Conservation (phyloP, 2,113 vertebrate species). For the Lethenteron reissneri region DNA sequence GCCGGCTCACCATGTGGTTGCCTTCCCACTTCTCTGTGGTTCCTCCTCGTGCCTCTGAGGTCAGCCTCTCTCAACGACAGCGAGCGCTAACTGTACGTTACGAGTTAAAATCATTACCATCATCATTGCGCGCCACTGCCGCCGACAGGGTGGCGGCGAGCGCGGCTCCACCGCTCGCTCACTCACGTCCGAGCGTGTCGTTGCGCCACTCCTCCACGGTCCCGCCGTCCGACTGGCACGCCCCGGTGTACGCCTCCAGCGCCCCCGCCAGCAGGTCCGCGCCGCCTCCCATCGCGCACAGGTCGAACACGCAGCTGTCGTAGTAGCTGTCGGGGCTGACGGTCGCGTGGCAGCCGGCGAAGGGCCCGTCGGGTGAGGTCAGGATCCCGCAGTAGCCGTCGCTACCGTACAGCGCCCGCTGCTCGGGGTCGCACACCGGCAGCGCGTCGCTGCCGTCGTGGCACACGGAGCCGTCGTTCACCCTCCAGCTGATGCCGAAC, state of each 20-base stretch:
- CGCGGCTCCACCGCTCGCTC: too few species aligned
- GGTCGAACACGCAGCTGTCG: constrained; percentile 19
- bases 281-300: constrained; percentile 15
- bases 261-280: constrained; percentile 15
- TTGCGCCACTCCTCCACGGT: constrained; percentile 19
- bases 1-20: too few species aligned
- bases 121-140: too few species aligned
- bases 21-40: too few species aligned
- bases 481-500: constrained; percentile 26
- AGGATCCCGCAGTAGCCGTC: constrained; percentile 17
- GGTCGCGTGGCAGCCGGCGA: constrained; percentile 12
- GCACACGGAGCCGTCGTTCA: too few species aligned
- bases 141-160: too few species aligned
- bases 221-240: constrained; percentile 15
- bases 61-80: too few species aligned
- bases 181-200: constrained; percentile 20
- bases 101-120: too few species aligned
- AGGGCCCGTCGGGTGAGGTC: constrained; percentile 12
- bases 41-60: too few species aligned
- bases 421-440: constrained; percentile 5
- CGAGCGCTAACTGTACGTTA: too few species aligned
- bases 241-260: constrained; percentile 15
- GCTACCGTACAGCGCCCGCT: constrained; percentile 13
- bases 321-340: constrained; percentile 16
- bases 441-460: too few species aligned